Evolutionary conservation across 2,113 vertebrate genomes (phyloP).

Genomic region (Scophthalmus maximus): DNA sequence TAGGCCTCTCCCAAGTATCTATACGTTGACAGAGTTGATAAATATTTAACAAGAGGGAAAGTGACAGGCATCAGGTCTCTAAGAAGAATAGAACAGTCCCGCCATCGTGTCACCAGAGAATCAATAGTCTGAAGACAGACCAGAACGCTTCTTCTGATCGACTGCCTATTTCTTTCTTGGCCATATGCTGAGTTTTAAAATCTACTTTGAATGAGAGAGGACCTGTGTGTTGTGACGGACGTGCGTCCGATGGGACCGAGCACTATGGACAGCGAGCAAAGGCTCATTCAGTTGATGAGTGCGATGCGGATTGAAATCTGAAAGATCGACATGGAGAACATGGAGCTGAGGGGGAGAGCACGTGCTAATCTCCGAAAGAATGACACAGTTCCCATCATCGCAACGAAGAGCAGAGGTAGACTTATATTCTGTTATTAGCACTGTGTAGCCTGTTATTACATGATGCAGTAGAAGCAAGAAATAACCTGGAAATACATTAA

Average conservation of each 20-base stretch:
- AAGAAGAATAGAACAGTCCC: slow-evolving; percentile 51
- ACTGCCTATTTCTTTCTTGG: slow-evolving; percentile 8
- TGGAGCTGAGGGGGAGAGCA: slow-evolving; percentile 62
- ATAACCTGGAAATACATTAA: too few relatives aligned
- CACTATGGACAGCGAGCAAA: slow-evolving; percentile 78
- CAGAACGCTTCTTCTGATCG: slow-evolving; percentile 29
- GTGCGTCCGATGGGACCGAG: slow-evolving; percentile 23
- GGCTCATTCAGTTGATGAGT: slow-evolving; percentile 79
- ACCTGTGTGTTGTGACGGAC: slow-evolving; percentile 14
- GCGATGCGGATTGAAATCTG: slow-evolving; percentile 84
- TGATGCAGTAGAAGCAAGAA: too few relatives aligned
- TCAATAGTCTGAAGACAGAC: slow-evolving; percentile 42
- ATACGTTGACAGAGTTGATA: slow-evolving; percentile 68
- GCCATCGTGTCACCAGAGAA: slow-evolving; percentile 33
- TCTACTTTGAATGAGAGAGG: background rate
- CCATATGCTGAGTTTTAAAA: slow-evolving; percentile 27
- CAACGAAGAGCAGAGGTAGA: slow-evolving; percentile 81
- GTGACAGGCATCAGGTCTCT: slow-evolving; percentile 25
- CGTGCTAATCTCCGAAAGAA: slow-evolving; percentile 37
- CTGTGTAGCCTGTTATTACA: background rate
- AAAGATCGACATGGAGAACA: slow-evolving; percentile 86
- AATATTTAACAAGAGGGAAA: slow-evolving; percentile 73
- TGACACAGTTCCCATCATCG: slow-evolving; percentile 38
- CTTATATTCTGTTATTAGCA: background rate
- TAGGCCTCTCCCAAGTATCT: background rate